phyloP scores from a whole-genome alignment of 2,797 vertebrate species.

The Anas bernieri region DNA sequence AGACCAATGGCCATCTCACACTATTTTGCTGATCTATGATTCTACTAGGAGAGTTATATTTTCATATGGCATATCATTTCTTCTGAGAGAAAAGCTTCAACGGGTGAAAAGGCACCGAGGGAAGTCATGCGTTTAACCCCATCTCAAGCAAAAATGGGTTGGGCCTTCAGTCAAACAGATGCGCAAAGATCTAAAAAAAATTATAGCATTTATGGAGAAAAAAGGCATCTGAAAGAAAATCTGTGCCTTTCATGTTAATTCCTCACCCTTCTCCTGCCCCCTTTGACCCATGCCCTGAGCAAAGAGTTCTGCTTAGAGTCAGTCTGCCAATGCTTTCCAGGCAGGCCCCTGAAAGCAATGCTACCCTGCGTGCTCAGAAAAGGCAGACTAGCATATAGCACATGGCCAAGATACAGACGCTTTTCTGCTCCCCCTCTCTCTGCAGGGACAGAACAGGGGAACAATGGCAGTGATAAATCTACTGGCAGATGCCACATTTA shows the following conservation, averaged over 20 bases:
- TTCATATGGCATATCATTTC: background rate
- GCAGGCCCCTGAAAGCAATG: background rate
- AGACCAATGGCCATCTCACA: background rate
- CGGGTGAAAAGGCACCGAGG: background rate
- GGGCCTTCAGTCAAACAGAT: background rate
- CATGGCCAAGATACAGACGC: background rate
- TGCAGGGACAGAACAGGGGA: background rate
- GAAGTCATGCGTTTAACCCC: constrained; percentile 2
- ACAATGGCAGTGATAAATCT: background rate
- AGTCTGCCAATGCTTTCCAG: background rate
- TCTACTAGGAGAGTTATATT: background rate
- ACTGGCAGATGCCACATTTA: background rate
- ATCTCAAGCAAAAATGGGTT: background rate
- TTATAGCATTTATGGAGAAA: background rate
- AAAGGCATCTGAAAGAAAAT: constrained; percentile 17
- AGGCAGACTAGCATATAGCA: rapidly evolving
- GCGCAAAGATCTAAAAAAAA: background rate
- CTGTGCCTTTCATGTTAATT: background rate
- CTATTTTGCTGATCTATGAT: background rate
- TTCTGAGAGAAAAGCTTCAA: background rate
- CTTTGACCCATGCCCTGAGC: background rate
- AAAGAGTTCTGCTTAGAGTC: background rate
- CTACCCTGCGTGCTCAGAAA: background rate
- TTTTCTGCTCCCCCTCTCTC: background rate
- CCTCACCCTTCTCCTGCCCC: background rate